These are phyloP conservation scores for Eptesicus fuscus DNA, from an alignment of 2,113 vertebrate genomes.

Conservation along the genomic window DNA sequence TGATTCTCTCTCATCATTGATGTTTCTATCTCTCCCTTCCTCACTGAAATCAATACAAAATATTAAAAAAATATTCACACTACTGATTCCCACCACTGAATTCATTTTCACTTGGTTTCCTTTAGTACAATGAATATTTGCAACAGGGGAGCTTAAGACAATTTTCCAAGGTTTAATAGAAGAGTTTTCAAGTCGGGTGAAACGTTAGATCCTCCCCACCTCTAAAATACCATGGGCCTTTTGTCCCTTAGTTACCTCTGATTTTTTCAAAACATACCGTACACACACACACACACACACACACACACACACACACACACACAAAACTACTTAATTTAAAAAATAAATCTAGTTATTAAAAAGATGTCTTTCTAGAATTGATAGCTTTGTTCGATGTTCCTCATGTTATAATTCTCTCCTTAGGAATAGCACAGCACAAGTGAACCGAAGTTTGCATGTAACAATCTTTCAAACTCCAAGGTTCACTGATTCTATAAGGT, in stretches of 20 bases:
- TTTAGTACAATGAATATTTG: not conserved
- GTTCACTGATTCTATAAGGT: not conserved
- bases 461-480: not conserved
- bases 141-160: not conserved
- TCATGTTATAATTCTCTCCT: not conserved
- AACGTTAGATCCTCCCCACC: not conserved
- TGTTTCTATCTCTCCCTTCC: too few relatives aligned
- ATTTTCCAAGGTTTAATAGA: slow-evolving; percentile 8
- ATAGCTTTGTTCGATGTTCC: not conserved
- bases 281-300: not conserved
- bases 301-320: not conserved
- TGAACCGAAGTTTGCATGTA: not conserved
- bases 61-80: not conserved
- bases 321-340: not conserved
- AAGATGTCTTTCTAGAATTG: not conserved
- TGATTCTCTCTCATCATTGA: too few relatives aligned
- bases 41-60: too few relatives aligned
- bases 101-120: not conserved
- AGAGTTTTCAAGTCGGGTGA: not conserved
- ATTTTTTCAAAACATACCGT: not conserved
- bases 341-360: not conserved
- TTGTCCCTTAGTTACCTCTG: not conserved
- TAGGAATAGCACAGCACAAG: not conserved
- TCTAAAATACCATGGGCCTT: not conserved
- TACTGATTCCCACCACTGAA: not conserved